Percentiles rank a stretch among this genome's conserved stretches.
Conservation (phyloP, 2,797 vertebrate genomes). For the Microctenopoma stevenorrisi region DNA sequence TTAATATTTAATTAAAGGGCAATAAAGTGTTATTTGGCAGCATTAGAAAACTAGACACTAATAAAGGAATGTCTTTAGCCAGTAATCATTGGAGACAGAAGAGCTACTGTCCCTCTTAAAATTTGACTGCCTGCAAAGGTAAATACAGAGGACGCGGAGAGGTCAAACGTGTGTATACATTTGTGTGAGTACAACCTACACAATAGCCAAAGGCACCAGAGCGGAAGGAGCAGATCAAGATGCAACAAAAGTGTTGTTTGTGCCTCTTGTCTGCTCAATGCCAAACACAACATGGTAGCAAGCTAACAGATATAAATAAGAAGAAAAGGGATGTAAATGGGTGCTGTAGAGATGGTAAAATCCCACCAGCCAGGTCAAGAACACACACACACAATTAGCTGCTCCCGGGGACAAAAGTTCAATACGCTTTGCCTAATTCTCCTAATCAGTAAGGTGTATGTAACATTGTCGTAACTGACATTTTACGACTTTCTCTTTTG, state of each 20-base stretch:
- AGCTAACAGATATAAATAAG: constrained; percentile 37
- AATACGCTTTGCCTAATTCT: constrained; percentile 15
- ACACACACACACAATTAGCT: constrained; percentile 21
- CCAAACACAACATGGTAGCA: constrained; percentile 50
- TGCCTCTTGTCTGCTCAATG: constrained; percentile 30
- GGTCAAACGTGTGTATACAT: constrained; percentile 59
- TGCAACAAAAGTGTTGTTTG: constrained; percentile 10
- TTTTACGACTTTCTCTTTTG: neutral
- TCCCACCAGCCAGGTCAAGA: constrained; percentile 52
- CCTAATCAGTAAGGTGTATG: neutral
- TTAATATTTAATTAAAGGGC: constrained; percentile 90
- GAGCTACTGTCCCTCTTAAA: constrained; percentile 66
- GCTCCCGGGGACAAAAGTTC: constrained; percentile 15
- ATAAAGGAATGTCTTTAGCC: constrained; percentile 82
- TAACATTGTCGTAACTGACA: neutral
- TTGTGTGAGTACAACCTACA: constrained; percentile 28
- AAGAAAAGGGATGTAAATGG: constrained; percentile 30
- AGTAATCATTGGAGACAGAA: constrained; percentile 73
- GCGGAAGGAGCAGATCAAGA: constrained; percentile 26
- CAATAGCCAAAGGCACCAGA: constrained; percentile 23
- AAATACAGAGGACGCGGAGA: constrained; percentile 67
- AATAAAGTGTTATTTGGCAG: constrained; percentile 90
- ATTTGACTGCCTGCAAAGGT: constrained; percentile 63
- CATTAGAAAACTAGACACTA: constrained; percentile 87
- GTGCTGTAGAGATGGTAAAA: constrained; percentile 48